Evolutionary conservation across 92 coral and sea anemone species (phyloP), one percentile per base, ranked within the genome.

Genomic region (Pocillopora meandrina): DNA sequence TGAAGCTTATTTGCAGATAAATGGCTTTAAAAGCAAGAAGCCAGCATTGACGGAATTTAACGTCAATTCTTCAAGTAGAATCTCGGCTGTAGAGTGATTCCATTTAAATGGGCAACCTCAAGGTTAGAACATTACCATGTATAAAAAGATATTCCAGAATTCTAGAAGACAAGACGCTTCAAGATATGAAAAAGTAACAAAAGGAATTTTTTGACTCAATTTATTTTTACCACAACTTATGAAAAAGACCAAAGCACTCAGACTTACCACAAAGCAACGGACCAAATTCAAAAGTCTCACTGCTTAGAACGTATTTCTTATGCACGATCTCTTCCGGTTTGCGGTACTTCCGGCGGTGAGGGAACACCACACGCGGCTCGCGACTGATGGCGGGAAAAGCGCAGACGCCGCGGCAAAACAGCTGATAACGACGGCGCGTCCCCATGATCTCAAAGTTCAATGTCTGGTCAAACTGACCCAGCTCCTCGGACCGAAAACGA

Each of bases 381-480:
- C 99, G 98, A 61, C 99, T 96, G 74, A 96, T 96, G 64, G 98
- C 83, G 42, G 99, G 99, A 72, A 96, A 96, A 57, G 99, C 96
- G 49, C 99, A 96, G 56, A 96, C 98, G 12, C 99, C 99, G 56
- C 99, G 98, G 76, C 99, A 96, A 84, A 96, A 96, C 76, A 96
- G 75, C 88, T 96, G 99, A 74, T 96, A 96, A 18, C 99, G 98
- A 13, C 99, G 93, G 61, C 99, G 92, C 35, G 99, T 96, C 20
- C 99, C 99, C 87, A 92, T 95, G 77, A 96, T 79, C 88, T 96
- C 99, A 68, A 94, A 96, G 83, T 96, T 96, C 70, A 96, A 89
- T 23, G 99, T 96, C 78, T 96, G 99, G 75, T 96, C 99, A 76
- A 96, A 96, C 91, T 96, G 99, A 23, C 99, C 99, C 18, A 96